phyloP scores from a whole-genome alignment of 1,140 invertebrate genomes.

The Drosophila gunungcola region DNA sequence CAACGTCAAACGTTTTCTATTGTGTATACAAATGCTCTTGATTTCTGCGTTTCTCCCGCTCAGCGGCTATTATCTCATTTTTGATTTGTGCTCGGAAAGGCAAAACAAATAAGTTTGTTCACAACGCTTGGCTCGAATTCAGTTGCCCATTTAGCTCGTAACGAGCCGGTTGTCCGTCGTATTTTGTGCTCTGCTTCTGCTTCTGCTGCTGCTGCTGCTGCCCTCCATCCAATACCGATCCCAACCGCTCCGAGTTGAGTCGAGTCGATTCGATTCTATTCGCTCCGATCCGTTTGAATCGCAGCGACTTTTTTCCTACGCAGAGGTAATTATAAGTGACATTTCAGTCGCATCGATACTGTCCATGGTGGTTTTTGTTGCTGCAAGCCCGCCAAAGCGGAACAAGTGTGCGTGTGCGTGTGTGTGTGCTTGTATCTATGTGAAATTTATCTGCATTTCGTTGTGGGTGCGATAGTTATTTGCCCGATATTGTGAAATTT shows the following conservation, averaged over 20 bases:
- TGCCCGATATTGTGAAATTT: slow-evolving; percentile 60
- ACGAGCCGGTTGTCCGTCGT: slow-evolving; percentile 57
- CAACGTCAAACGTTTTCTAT: slow-evolving; percentile 1
- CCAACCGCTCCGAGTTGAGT: not conserved
- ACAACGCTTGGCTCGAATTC: slow-evolving; percentile 41
- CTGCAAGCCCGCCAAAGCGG: slow-evolving; percentile 35
- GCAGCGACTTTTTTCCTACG: slow-evolving; percentile 33
- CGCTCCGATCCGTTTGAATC: slow-evolving; percentile 21
- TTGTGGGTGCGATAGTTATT: slow-evolving; percentile 10
- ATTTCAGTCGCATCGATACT: slow-evolving; percentile 52
- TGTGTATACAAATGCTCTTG: slow-evolving; percentile 3
- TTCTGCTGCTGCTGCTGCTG: not conserved
- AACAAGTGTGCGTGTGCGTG: slow-evolving; percentile 46
- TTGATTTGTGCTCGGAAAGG: slow-evolving; percentile 22
- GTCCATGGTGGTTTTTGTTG: slow-evolving; percentile 22
- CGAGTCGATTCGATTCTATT: slow-evolving; percentile 20
- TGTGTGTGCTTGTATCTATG: slow-evolving; percentile 27
- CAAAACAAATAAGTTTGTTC: slow-evolving; percentile 69
- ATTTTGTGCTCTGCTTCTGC: slow-evolving; percentile 2
- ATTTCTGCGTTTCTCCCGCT: slow-evolving; percentile 6
- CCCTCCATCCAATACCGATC: slow-evolving; percentile 9
- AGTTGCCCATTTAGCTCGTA: slow-evolving; percentile 65
- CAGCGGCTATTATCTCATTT: slow-evolving; percentile 33
- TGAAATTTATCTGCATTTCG: slow-evolving; percentile 11
- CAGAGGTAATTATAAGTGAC: slow-evolving; percentile 76